Base-by-base conservation (phyloP, 2,797 vertebrate genomes). In the Enteromius unitaeniatus region DNA sequence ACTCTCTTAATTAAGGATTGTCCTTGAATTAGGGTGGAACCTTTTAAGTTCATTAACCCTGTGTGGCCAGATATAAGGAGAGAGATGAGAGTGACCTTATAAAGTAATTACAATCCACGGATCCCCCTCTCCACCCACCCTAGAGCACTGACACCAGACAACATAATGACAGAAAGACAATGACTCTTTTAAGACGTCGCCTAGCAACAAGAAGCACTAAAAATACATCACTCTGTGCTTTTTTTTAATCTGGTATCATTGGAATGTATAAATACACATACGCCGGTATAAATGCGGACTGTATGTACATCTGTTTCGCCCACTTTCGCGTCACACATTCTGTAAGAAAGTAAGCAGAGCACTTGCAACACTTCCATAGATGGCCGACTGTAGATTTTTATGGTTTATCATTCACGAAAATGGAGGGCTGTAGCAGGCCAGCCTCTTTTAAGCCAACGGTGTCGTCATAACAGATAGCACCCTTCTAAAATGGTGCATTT, bases 201-300 rank as follows among this genome's bases (percentile, higher is more conserved):
- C 86, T 89, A 88, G 89, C 88, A 91, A 91, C 89, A 90, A 88
- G 85, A 82, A 86, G 75, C 83, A 85, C 87, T 88, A 86, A 89
- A 89, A 88, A 88, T 88, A 88, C 81, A 78, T 85, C 47, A 28
- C 77, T 84, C 80, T 83, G 86, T 81, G 37, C 80, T 86, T 84
- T 85, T 85, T 69, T 77, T 51, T 9, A 21, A 55, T 67, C 55
- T 34, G 13, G 45, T 23, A 69, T 87, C 82, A 78, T 58, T 75
- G 40, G 65, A 78, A 87, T 74, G 40, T 78, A 65, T 72, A 88
- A 82, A 86, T 70, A 84, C 55, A 47, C 65, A 81, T 26, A 53
- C 69, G 51, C 19, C 47, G 0, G 31, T 81, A 74, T 78, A 86
- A 84, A 81, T 42, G 31, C 17, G 9, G 37, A 78, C 58, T 8